Base-by-base conservation (phyloP, 2,797 vertebrate species). In the Sebastes itinus region DNA sequence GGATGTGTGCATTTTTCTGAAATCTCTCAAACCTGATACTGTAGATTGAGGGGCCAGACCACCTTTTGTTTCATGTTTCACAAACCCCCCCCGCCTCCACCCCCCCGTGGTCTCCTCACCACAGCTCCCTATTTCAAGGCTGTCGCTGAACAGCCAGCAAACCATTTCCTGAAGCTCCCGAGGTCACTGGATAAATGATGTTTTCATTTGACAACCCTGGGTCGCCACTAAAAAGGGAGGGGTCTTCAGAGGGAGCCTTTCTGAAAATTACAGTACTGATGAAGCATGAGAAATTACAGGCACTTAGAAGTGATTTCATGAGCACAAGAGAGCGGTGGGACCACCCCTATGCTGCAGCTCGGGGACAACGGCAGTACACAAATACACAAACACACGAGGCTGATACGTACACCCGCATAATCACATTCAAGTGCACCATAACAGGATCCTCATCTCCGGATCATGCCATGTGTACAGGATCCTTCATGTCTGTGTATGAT, bases 51-150 rank as follows among this genome's bases (percentile, higher is more conserved):
- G 79, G 82, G 90, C 90, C 92, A 92, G 94, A 91, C 92, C 92
- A 92, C 92, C 92, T 94, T 93, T 94, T 94, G 92, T 93, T 94
- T 94, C 89, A 94, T 93, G 93, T 95, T 94, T 93, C 93, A 92
- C 84, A 88, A 92, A 87, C 33, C 33, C 4, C 11, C 33, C 33
- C 33, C 33, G 33, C 33, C 33, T 35, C 11, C 33, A 12, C 33
- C 11, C 87, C 85, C 82, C 88, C 30, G 12, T 33, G 82, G 82
- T 80, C 87, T 35, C 86, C 74, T 91, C 88, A 91, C 89, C 92
- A 60, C 86, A 90, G 82, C 84, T 87, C 90, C 91, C 80, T 90
- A 89, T 92, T 94, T 93, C 92, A 94, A 94, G 92, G 93, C 92
- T 89, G 92, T 91, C 81, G 82, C 83, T 87, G 92, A 92, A 92